These are phyloP conservation scores for Alloplasta piceator DNA, from an alignment of 2,888 invertebrate genomes.

Conservation along the genomic window DNA sequence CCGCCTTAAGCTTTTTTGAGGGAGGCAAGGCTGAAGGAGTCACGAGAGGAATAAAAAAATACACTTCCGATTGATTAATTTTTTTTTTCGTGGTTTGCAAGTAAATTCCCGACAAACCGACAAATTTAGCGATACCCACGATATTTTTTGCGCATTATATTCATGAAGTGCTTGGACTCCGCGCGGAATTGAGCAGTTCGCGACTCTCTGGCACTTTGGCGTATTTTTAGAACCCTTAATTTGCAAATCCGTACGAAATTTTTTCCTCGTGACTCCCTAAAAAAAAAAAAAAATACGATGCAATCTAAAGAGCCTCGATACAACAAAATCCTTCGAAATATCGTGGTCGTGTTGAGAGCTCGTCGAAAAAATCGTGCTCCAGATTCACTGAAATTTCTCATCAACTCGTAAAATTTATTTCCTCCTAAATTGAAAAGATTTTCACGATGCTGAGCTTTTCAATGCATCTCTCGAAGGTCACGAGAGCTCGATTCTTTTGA, in stretches of 20 bases:
- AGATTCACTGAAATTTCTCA: background rate
- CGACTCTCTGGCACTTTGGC: background rate
- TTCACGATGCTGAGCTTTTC: background rate
- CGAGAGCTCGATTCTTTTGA: background rate
- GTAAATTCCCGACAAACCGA: too few species aligned
- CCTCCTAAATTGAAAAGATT: background rate
- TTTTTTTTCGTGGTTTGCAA: too few species aligned
- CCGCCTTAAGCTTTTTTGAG: too few species aligned
- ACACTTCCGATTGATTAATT: too few species aligned
- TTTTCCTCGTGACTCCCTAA: background rate
- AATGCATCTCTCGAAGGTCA: background rate
- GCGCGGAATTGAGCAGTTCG: background rate
- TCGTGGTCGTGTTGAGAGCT: background rate
- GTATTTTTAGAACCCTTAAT: background rate
- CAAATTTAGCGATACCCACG: too few species aligned
- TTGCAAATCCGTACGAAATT: background rate
- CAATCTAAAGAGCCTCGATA: slow-evolving; percentile 1
- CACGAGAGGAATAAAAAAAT: too few species aligned
- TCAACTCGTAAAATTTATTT: background rate
- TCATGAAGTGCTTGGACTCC: background rate
- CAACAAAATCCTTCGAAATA: background rate
- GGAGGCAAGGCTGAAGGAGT: too few species aligned
- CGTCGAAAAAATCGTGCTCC: background rate
- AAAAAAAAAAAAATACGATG: background rate
- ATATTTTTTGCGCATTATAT: background rate